Base-by-base conservation (phyloP, 2,888 invertebrate species). In the Diplolepis rosae region DNA sequence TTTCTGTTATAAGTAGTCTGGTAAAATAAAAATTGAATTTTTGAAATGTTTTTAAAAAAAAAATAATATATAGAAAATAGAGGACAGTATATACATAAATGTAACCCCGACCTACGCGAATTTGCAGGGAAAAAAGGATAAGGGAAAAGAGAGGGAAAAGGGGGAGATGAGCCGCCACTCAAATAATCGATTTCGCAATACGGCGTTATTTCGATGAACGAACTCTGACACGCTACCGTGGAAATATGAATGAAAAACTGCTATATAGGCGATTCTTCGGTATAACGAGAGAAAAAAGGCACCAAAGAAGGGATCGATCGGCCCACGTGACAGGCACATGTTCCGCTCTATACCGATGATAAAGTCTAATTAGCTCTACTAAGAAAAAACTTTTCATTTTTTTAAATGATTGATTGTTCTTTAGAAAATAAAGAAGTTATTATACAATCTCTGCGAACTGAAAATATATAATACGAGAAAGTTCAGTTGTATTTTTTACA, bases 261-360 rank as follows among this genome's bases (percentile, higher is more conserved):
- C 82, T 83, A 77, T 74, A 83, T 82, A 83, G 80, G 69, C 77
- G 79, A 80, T 82, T 84, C 83, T 82, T 83, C 81, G 81, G 82
- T 82, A 81, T 83, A 83, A 83, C 82, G 61, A 35, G 39, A n/a
- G 77, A 77, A 81, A 83, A 82, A 83, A 86, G 83, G 81, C 74
- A 73, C 74, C 78, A 81, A 79, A 81, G 80, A 79, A 80, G 77
- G 76, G 84, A 87, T 87, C 86, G 85, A 87, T 87, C 82, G 81
- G 39, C 78, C 85, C 87, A 88, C 87, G 88, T 88, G 88, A 82
- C 84, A 80, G 79, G 83, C 87, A 87, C 84, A 86, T 86, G 86
- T 85, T 84, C 79, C 77, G 77, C 81, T 79, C 79, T 74, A 75
- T n/a, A 18, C 18, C 18, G 7, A 6, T 45, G 18, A 18, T 45